These are phyloP conservation scores for Trissolcus basalis DNA, from an alignment of 1,140 invertebrate species.

Conservation along the genomic window DNA sequence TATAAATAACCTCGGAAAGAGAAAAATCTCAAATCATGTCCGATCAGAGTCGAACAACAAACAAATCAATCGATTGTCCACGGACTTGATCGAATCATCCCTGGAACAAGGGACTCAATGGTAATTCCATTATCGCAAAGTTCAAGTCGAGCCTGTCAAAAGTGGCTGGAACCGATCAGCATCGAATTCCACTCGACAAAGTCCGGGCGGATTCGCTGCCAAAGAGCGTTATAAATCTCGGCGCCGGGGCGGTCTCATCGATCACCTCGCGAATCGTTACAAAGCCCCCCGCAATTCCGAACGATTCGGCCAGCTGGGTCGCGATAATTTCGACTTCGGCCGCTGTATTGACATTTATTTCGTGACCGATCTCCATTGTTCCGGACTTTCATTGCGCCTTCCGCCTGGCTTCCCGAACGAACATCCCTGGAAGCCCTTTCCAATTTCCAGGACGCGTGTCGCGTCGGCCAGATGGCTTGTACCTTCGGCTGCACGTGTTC, in stretches of 20 bases:
- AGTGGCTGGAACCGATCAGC: background rate
- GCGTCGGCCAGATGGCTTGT: slow-evolving; percentile 33
- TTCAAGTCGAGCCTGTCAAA: slow-evolving; percentile 25
- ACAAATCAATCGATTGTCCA: slow-evolving; percentile 4
- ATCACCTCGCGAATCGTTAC: slow-evolving; percentile 21
- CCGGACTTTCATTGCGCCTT: slow-evolving; percentile 35
- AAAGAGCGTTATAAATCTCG: slow-evolving; percentile 19
- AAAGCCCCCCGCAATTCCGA: slow-evolving; percentile 19
- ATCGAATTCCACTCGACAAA: slow-evolving; percentile 9
- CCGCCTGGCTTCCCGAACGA: slow-evolving; percentile 22
- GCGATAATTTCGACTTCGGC: slow-evolving; percentile 31
- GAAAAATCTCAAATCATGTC: background rate
- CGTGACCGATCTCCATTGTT: slow-evolving; percentile 19
- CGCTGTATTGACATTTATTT: slow-evolving; percentile 49
- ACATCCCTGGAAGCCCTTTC: slow-evolving; percentile 31
- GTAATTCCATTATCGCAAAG: slow-evolving; percentile 21
- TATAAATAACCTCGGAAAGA: no score
- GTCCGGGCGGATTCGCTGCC: background rate
- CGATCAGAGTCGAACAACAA: background rate
- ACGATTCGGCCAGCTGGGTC: slow-evolving; percentile 31
- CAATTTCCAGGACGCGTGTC: slow-evolving; percentile 50
- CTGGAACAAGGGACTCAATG: slow-evolving; percentile 5
- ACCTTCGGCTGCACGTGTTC: background rate
- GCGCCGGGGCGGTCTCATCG: slow-evolving; percentile 3
- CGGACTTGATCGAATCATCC: slow-evolving; percentile 10